Evolutionary conservation across 2,113 vertebrate species (phyloP), one percentile per base, ranked within the genome.

Genomic region (Lophius piscatorius): DNA sequence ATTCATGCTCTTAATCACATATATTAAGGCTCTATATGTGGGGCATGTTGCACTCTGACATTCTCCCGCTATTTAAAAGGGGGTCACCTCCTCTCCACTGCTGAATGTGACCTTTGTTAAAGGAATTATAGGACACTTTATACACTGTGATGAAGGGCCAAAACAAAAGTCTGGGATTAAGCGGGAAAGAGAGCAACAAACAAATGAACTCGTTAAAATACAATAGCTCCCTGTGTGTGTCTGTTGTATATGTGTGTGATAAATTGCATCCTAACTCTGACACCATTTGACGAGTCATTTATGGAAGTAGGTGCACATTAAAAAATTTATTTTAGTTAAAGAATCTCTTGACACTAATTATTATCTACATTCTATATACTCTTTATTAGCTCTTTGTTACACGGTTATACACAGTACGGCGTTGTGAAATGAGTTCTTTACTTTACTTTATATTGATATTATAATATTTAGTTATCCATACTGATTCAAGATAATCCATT

Each of bases 131-230:
- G 76, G 62, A 70, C 54, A 78, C 38, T 72, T 52, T 74, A 56
- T 82, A 67, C 70, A 71, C 63, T 67, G 64, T 66, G 73, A 79
- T 51, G 73, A 81, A 82, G 83, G 86, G 67, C 84, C 73, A 57
- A 78, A 70, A 90, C 88, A 91, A 86, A 85, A 79, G 83, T 87
- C 78, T 88, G 76, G 86, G 81, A 90, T 89, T 86, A 88, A 83
- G 83, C 68, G 64, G 82, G 80, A 82, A 87, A 66, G 40, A 72
- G 70, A 77, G 57, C 62, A 63, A 71, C 60, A 79, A 77, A 85
- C 75, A 72, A 60, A 42, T 24, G 42, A 70, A 69, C 56, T 60
- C 5, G 10, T 74, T 68, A 51, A 80, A 67, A 49, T 33, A 88
- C 85, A 90, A 86, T 75, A 35, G 71, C 44, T 42, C 23, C 42